phyloP scores from a whole-genome alignment of 2,113 vertebrate genomes.

The Myotis yumanensis region DNA sequence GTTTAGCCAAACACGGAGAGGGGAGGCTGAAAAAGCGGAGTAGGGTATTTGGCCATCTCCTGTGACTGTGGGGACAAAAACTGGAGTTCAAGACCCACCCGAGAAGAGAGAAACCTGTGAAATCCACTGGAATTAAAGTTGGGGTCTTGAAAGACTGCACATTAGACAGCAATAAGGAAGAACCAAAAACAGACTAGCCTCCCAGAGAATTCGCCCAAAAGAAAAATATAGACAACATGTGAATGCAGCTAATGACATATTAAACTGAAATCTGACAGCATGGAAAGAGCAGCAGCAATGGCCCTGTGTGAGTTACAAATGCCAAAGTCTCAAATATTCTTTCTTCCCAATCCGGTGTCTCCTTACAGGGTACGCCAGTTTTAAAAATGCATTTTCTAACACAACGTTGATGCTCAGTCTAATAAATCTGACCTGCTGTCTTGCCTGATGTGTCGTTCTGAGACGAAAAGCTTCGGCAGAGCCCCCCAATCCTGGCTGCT shows the following conservation, averaged over 20 bases:
- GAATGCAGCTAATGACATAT: not conserved
- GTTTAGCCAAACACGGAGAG: not conserved
- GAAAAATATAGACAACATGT: not conserved
- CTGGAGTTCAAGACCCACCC: not conserved
- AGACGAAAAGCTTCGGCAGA: no score
- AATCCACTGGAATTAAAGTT: not conserved
- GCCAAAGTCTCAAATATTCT: not conserved
- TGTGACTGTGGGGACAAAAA: not conserved
- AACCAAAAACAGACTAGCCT: not conserved
- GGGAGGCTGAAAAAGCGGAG: not conserved
- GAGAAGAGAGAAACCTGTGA: not conserved
- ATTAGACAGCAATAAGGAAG: not conserved
- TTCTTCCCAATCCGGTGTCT: not conserved
- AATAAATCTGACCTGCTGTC: not conserved
- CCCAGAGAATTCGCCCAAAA: not conserved
- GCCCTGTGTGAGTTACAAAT: accelerated
- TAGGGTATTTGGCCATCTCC: not conserved
- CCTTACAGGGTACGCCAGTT: accelerated
- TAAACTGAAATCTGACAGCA: not conserved
- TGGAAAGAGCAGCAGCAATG: not conserved
- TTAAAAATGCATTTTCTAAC: not conserved
- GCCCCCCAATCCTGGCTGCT: accelerated
- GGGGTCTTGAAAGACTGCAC: not conserved
- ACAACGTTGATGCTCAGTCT: no score
- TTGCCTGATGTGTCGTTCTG: not conserved